Percentiles rank a stretch among this genome's conserved stretches.
These are phyloP conservation scores for Lineus longissimus DNA, from an alignment of 1,140 invertebrate species.

Conservation along the genomic window DNA sequence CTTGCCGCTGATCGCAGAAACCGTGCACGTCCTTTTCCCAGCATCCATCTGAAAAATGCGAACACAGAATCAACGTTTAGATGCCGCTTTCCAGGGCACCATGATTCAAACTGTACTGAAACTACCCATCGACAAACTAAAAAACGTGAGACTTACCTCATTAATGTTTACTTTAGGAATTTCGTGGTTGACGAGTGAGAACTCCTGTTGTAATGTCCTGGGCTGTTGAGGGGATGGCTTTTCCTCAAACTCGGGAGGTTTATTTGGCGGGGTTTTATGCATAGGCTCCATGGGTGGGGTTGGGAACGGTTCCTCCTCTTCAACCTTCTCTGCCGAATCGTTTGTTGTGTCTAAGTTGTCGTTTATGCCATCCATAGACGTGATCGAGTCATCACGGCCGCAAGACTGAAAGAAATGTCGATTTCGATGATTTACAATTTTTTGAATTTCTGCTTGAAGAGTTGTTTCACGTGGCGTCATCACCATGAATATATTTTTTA, in stretches of 20 bases:
- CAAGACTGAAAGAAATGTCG: slow-evolving; percentile 41
- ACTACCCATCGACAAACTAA: no score
- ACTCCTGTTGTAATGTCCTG: slow-evolving; percentile 72
- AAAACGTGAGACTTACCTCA: slow-evolving; percentile 42
- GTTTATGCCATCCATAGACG: slow-evolving; percentile 16
- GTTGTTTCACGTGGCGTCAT: neutral
- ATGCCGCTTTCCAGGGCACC: no score
- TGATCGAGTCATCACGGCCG: slow-evolving; percentile 44
- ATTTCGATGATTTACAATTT: no score
- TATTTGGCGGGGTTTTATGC: slow-evolving; percentile 54
- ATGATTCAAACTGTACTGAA: no score
- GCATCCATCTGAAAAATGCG: slow-evolving; percentile 54
- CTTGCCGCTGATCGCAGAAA: slow-evolving; percentile 69
- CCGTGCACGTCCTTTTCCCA: slow-evolving; percentile 70
- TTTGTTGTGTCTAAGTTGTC: slow-evolving; percentile 12
- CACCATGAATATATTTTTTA: neutral
- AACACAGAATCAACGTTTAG: no score
- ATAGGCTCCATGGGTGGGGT: neutral
- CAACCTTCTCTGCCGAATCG: neutral
- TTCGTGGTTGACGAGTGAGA: slow-evolving; percentile 79
- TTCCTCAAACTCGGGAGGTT: slow-evolving; percentile 4
- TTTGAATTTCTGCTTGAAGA: no score
- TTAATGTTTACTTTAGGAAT: slow-evolving; percentile 78
- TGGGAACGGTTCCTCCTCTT: neutral
- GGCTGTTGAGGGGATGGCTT: slow-evolving; percentile 28